phyloP scores from a whole-genome alignment of 2,888 invertebrate species.

The Zaprionus bogoriensis region DNA sequence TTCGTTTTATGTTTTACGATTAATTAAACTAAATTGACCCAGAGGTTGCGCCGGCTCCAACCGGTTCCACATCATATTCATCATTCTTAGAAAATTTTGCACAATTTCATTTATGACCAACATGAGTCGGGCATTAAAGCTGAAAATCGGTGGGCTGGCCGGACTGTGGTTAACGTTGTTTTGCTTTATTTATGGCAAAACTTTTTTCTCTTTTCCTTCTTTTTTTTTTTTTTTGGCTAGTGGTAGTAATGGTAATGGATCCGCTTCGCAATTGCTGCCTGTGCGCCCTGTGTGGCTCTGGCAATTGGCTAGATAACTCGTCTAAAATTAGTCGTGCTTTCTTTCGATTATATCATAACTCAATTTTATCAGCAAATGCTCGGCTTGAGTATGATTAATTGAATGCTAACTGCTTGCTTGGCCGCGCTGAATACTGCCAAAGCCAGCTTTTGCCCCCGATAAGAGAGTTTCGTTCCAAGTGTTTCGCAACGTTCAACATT shows the following conservation, averaged over 20 bases:
- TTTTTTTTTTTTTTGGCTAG: not conserved
- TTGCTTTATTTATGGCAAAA: slow-evolving; percentile 38
- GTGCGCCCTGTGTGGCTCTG: slow-evolving; percentile 47
- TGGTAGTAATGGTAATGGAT: slow-evolving; percentile 2
- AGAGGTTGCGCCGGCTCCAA: slow-evolving; percentile 47
- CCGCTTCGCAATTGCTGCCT: slow-evolving; percentile 12
- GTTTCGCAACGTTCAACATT: not conserved
- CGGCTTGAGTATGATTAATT: slow-evolving; percentile 59
- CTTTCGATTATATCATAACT: slow-evolving; percentile 46
- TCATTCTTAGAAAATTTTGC: slow-evolving; percentile 51
- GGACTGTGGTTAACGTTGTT: slow-evolving; percentile 30
- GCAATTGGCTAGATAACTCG: slow-evolving; percentile 24
- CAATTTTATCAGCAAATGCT: slow-evolving; percentile 44
- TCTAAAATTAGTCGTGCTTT: slow-evolving; percentile 45
- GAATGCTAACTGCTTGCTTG: slow-evolving; percentile 25
- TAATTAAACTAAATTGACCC: slow-evolving; percentile 70
- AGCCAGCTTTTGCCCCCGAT: slow-evolving; percentile 16
- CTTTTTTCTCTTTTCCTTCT: slow-evolving; percentile 1
- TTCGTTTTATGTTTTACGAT: slow-evolving; percentile 33
- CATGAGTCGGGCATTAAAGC: slow-evolving; percentile 31
- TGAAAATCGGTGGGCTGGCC: slow-evolving; percentile 30
- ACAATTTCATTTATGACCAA: slow-evolving; percentile 51
- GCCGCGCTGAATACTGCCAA: slow-evolving; percentile 7
- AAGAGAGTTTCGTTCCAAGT: slow-evolving; percentile 24
- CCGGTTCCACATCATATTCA: slow-evolving; percentile 50